phyloP scores from a whole-genome alignment of 2,113 vertebrate species.

The Sceloporus undulatus region DNA sequence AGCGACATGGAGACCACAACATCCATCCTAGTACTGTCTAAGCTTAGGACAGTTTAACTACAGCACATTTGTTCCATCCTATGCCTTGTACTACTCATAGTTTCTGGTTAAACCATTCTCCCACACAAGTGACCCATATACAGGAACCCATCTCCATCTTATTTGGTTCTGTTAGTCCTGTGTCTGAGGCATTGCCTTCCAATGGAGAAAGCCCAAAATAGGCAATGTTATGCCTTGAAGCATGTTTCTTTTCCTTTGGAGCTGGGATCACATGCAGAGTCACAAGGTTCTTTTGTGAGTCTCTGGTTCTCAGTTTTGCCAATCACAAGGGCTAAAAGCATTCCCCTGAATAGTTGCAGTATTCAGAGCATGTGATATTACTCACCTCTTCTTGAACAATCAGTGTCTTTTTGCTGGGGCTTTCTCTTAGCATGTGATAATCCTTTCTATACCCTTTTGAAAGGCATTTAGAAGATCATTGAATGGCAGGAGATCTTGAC shows the following conservation, averaged over 20 bases:
- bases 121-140: neutral
- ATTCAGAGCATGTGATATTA: slow-evolving; percentile 3
- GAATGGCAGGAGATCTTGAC: neutral
- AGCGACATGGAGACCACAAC: no score
- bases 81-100: neutral
- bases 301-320: neutral
- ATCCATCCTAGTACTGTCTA: neutral
- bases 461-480: neutral
- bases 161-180: neutral
- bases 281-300: neutral
- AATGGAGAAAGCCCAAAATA: neutral
- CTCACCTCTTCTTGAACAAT: slow-evolving; percentile 4
- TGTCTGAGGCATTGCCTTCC: neutral
- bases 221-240: neutral
- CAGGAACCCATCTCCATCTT: neutral
- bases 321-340: neutral
- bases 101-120: neutral
- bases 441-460: neutral
- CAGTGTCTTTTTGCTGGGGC: neutral
- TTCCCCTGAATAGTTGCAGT: neutral
- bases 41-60: neutral
- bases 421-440: neutral
- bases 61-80: neutral
- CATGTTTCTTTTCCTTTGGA: neutral
- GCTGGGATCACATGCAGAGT: neutral